Evolutionary conservation across 1,140 invertebrate genomes (phyloP).

Genomic region (Cepaea nemoralis): DNA sequence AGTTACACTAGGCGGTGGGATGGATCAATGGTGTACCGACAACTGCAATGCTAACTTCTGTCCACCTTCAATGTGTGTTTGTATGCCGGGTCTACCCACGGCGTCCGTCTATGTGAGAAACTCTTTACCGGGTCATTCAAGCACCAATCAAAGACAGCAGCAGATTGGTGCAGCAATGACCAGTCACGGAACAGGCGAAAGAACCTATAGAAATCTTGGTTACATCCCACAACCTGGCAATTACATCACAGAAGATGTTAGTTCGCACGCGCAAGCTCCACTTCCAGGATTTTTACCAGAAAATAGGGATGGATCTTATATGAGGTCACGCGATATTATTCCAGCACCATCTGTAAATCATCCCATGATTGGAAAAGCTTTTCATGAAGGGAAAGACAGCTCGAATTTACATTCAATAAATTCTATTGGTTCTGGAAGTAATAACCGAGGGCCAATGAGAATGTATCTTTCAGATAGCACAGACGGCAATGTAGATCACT

Average conservation of each 20-base stretch:
- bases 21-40: constrained; percentile 54
- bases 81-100: background rate
- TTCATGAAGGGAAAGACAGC: too few relatives aligned
- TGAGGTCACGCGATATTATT: too few relatives aligned
- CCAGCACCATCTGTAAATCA: too few relatives aligned
- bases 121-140: background rate
- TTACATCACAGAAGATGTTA: background rate
- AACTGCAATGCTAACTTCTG: constrained; percentile 57
- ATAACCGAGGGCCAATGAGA: too few relatives aligned
- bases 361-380: too few relatives aligned
- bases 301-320: too few relatives aligned
- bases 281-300: too few relatives aligned
- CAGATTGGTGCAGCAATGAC: background rate
- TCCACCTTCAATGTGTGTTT: constrained; percentile 44
- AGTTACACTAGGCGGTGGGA: constrained; percentile 44
- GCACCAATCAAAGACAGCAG: background rate
- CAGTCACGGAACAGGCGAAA: background rate
- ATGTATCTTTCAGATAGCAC: too few relatives aligned
- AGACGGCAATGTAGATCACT: too few relatives aligned
- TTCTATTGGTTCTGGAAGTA: too few relatives aligned
- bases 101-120: background rate
- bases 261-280: too few relatives aligned
- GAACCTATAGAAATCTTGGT: background rate
- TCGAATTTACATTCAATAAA: too few relatives aligned
- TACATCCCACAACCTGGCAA: background rate